phyloP scores from a whole-genome alignment of 2,888 invertebrate genomes.

The Epistrophella euchroma region DNA sequence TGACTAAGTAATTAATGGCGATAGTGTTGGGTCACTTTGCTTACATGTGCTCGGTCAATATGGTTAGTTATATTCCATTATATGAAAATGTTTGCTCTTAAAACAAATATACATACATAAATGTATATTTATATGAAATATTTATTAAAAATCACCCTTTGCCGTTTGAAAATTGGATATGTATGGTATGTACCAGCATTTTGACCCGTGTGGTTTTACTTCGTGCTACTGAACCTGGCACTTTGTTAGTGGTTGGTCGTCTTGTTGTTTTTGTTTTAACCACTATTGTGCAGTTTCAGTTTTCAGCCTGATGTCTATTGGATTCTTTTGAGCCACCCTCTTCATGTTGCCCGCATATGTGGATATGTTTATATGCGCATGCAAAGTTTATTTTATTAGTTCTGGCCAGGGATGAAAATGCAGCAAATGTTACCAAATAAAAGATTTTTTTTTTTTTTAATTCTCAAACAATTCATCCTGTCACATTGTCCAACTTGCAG shows the following conservation, averaged over 20 bases:
- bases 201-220: constrained; percentile 41
- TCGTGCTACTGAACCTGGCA: constrained; percentile 52
- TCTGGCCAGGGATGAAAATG: not conserved
- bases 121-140: not conserved
- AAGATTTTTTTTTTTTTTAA: too few species aligned
- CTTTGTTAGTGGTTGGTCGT: constrained; percentile 51
- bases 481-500: too few species aligned
- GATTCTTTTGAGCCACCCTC: constrained; percentile 5
- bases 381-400: constrained; percentile 58
- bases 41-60: constrained; percentile 48
- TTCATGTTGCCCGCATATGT: not conserved
- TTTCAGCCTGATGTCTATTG: constrained; percentile 14
- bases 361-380: not conserved
- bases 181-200: constrained; percentile 31
- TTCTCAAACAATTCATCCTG: too few species aligned
- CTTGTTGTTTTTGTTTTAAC: constrained; percentile 45
- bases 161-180: constrained; percentile 36
- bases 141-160: constrained; percentile 43
- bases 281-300: constrained; percentile 49
- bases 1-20: constrained; percentile 51
- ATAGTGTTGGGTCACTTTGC: constrained; percentile 62
- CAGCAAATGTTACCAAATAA: not conserved
- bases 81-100: constrained; percentile 42
- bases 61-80: constrained; percentile 47
- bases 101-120: constrained; percentile 4